Evolutionary conservation across 2,113 vertebrate genomes (phyloP), one percentile per base, ranked within the genome.

Genomic region (Platichthys flesus): DNA sequence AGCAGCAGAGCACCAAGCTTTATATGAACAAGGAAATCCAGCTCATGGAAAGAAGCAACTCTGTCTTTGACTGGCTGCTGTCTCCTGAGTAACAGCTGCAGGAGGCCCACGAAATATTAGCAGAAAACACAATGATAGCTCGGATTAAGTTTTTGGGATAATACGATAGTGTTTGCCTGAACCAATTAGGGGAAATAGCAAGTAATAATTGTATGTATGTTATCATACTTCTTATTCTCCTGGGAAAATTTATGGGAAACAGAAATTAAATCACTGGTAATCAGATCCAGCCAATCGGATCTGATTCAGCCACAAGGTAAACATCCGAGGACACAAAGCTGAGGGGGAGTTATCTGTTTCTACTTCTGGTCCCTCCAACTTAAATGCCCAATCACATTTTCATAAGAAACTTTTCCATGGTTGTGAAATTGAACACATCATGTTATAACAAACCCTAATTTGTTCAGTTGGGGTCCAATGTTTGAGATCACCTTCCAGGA

Each of bases 261-360:
- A 65, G 24, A 49, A 63, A 40, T 49, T 10, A 49, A 76, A 24
- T 52, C 37, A 31, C 45, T 61, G n/a, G 57, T 74, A 85, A 86
- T 83, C 24, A 67, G 28, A 75, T 31, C 31, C 63, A 72, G 71
- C 37, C 61, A 68, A 54, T 1, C 26, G 61, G 40, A 62, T 71
- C 20, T 24, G 12, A 67, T 63, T 61, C 73, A 40, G 61, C 61
- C 61, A 65, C 67, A 56, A 86, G 58, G 73, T 77, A 86, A 89
- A 88, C 82, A 86, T 84, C 79, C 82, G 86, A 68, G 49, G 28
- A 70, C 9, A 23, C 31, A 59, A 60, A 74, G 62, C 51, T 54
- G 21, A 81, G 59, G 28, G 3, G 28, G 58, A 70, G 54, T 84
- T 45, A 76, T 85, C 65, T 9, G 9, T 8, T 42, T 80, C 35